Base-by-base conservation (phyloP, 2,113 vertebrate species). In the Phoxinus phoxinus region DNA sequence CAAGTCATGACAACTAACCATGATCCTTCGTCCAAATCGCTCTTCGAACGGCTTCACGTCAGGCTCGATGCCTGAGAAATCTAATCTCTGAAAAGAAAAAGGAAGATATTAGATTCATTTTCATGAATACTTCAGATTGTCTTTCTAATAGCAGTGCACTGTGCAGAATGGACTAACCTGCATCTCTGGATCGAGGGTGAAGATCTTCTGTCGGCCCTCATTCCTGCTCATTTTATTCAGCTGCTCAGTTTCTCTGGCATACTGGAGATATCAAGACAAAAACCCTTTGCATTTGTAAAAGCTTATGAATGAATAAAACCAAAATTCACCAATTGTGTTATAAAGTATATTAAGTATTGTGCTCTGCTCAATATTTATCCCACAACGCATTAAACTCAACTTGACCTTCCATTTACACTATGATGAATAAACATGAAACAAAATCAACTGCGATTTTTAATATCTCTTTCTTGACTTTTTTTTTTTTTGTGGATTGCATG, bases 31-130 rank as follows among this genome's bases (percentile, higher is more conserved):
- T 89, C 97, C 97, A 75, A 96, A 95, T 27, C 97, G 97, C 77
- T 99, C 98, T 92, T 99, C 98, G 37, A 99, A 98, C 0, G 97
- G 97, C 91, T 97, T 97, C 91, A 98, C 95, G 0, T 99, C 98
- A 35, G 97, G 97, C 92, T 99, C 97, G 0, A 99, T 97, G 87
- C 97, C 97, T 0, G 98, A 99, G 92, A 99, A 99, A 91, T 98
- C 97, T 8, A 99, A 92, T 89, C 96, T 96, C 98, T 99, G 91
- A 48, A 90, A 71, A 88, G 83, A 51, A 6, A 25, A 15, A 82
- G 1, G 37, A 80, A 67, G 12, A 78, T n/a, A 3, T 17, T 81
- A 12, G n/a, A 27, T 30, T 81, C 8, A 51, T 81, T 30, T 37
- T 48, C 17, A n/a, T 5, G 15, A 27, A 77, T 72, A 87, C 86